A percentile compares a stretch with the other conserved stretches of the same genome.
These are phyloP conservation scores for Sula dactylatra DNA, from an alignment of 2,113 vertebrate species.

Conservation along the genomic window DNA sequence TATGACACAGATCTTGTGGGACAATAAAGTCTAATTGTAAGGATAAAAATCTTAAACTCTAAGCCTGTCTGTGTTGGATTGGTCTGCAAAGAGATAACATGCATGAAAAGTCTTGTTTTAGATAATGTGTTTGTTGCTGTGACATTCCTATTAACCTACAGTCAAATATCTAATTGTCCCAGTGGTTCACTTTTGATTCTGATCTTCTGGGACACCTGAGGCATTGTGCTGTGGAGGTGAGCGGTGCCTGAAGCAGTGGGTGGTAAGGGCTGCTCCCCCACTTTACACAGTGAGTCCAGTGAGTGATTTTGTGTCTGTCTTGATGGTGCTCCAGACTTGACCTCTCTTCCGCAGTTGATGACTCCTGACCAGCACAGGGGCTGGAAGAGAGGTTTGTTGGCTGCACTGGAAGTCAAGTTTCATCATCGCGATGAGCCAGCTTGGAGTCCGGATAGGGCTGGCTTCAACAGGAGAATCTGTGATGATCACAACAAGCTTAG, in stretches of 20 bases:
- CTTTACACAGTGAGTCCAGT: neutral
- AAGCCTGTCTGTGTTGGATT: neutral
- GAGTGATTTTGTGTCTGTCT: neutral
- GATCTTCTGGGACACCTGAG: neutral
- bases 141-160: neutral
- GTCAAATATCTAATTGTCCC: neutral
- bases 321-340: neutral
- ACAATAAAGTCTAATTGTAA: slow-evolving; percentile 6
- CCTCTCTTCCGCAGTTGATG: neutral
- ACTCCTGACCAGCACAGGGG: neutral
- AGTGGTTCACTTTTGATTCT: neutral
- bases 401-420: neutral
- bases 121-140: neutral
- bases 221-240: neutral
- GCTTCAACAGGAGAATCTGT: neutral
- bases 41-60: neutral
- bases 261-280: neutral
- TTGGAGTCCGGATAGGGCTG: neutral
- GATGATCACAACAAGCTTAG: neutral
- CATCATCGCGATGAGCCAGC: neutral
- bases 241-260: neutral
- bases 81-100: neutral
- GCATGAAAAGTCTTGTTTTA: neutral
- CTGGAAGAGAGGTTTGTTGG: neutral
- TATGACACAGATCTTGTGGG: neutral